Percentiles rank a stretch among this genome's conserved stretches.
phyloP scores from a whole-genome alignment of 1,140 invertebrate genomes.

The Melanaphis sacchari region DNA sequence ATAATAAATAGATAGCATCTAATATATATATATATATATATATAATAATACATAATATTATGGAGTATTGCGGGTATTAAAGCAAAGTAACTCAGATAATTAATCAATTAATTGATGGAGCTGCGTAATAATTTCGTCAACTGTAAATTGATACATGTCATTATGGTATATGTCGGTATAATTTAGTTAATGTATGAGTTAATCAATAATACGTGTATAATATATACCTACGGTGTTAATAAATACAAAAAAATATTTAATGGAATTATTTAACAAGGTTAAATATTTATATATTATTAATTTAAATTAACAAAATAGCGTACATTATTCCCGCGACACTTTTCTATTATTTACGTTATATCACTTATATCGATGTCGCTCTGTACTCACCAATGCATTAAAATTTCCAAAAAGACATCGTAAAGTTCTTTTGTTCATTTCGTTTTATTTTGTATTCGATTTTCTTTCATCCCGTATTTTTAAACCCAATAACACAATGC shows the following conservation, averaged over 20 bases:
- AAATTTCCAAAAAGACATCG: not conserved
- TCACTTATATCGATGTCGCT: not conserved
- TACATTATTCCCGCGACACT: not conserved
- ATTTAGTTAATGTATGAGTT: not conserved
- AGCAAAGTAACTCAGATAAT: not conserved
- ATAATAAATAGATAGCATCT: not conserved
- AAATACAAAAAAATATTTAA: not conserved
- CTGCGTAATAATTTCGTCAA: not conserved
- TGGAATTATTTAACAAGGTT: not conserved
- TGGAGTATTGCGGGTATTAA: not conserved
- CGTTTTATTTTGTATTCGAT: not conserved
- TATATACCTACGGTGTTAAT: not conserved
- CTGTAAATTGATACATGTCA: not conserved
- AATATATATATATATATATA: not conserved
- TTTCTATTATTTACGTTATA: not conserved
- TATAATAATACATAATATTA: not conserved
- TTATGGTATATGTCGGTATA: not conserved
- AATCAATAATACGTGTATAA: not conserved
- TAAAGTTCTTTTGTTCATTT: slow-evolving; percentile 15
- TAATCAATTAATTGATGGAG: not conserved
- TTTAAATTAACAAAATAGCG: not conserved
- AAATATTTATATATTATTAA: not conserved
- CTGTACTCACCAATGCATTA: not conserved
- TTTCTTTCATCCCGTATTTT: not conserved
- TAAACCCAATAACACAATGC: not conserved